Evolutionary conservation across 35 echinoderm and acorn worm species (phyloP).

Genomic region (Strongylocentrotus purpuratus): DNA sequence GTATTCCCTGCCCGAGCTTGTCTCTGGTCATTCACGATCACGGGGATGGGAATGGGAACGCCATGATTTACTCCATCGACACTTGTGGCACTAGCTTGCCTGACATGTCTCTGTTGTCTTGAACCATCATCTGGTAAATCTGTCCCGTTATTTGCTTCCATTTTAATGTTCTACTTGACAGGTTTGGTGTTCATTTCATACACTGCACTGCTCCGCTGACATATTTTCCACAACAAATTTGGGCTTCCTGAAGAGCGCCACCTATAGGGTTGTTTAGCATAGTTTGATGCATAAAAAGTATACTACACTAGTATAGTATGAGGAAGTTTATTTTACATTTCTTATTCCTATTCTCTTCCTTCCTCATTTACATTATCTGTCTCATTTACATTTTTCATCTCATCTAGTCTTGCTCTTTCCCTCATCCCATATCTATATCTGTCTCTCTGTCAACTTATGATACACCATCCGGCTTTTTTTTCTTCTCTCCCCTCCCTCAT

Average conservation of each 20-base stretch:
- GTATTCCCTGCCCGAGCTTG: neutral
- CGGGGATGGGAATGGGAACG: neutral
- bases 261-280: neutral
- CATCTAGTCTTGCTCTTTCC: too few species aligned
- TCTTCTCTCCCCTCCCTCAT: neutral
- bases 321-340: too few species aligned
- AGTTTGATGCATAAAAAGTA: too few species aligned
- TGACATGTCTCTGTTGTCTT: slow-evolving; percentile 23
- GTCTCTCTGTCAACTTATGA: too few species aligned
- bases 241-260: neutral
- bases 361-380: too few species aligned
- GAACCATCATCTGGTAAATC: neutral
- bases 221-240: neutral
- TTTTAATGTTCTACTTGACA: neutral
- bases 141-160: neutral
- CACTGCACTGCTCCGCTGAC: neutral
- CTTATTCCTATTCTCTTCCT: too few species aligned
- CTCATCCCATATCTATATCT: too few species aligned
- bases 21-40: neutral
- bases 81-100: slow-evolving; percentile 9
- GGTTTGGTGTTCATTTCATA: neutral
- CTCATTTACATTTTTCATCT: too few species aligned
- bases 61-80: neutral
- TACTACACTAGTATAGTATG: too few species aligned
- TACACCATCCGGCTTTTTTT: too few species aligned